Base-by-base conservation (phyloP, 2,113 vertebrate species). In the Gymnorhina tibicen region DNA sequence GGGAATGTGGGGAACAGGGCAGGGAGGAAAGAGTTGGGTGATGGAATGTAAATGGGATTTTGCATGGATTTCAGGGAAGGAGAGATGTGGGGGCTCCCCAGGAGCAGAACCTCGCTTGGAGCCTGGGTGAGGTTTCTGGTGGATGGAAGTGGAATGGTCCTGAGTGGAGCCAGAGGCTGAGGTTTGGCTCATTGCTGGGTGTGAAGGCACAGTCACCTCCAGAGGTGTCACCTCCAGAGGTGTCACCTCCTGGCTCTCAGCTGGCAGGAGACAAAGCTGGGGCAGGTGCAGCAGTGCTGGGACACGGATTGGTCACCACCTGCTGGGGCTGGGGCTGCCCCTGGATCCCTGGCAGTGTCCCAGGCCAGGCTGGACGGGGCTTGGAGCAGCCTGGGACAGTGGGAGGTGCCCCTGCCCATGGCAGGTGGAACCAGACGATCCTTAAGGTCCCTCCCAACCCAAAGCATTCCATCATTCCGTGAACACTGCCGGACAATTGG, bases 401-500 rank as follows among this genome's bases (percentile, higher is more conserved):
- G 37, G 35, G 17, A 77, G 3, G 17, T 50, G 44, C 3, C 33
- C 53, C 53, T 72, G 11, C 22, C 49, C 56, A 12, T 30, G 33
- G 24, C 41, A 75, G 13, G 39, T 66, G 20, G 30, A 10, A 33
- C 30, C 33, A 33, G 41, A 58, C 35, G 13, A 17, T 13, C 11
- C 53, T 9, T 46, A 10, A 59, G 5, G 33, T 59, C 42, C 39
- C 23, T 56, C 52, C 46, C 79, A 55, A 3, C 39, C 32, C 49
- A 41, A 41, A 4, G 18, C 32, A 55, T 22, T 24, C 82, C 22
- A 3, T 5, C 26, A 55, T 22, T 24, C 82, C 81, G 16, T 27
- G 55, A 33, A 2, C 7, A 0, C 27, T 53, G 22, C 46, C 1
- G 3, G 46, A 39, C n/a, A 41, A 1, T 0, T 46, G 74, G 56